Evolutionary conservation across 2,797 vertebrate species (phyloP), one percentile per base, ranked within the genome.

Genomic region (Peromyscus nudipes): DNA sequence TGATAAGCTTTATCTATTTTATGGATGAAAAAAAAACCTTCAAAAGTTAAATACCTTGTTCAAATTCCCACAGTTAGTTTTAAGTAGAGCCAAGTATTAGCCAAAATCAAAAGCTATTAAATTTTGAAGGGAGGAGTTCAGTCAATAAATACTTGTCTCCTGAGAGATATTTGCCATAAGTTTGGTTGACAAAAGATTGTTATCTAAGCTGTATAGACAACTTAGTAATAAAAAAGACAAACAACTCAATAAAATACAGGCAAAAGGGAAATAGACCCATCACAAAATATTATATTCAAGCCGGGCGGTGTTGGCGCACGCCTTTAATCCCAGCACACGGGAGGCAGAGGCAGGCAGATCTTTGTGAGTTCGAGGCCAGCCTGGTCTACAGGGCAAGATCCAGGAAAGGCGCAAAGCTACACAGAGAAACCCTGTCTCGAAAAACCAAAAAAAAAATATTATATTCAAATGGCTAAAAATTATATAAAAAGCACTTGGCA

Each of bases 11-110:
- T 90, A 82, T 52, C 71, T 65, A 29, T 77, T 93, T 91, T 89
- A 95, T 65, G 40, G 43, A 69, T 91, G 43, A 14, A 67, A 83
- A 69, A 65, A 94, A 76, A 88, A 57, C 4, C 62, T 43, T 21
- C 27, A 46, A 49, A 60, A 82, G 57, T 77, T 77, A 64, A 89
- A 64, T 64, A n/a, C 31, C 75, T 64, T 89, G 40, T 86, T 93
- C 85, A 95, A 27, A 94, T 92, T 95, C 25, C 43, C 40, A 87
- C 40, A 95, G 34, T 55, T 92, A 82, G 40, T 83, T 92, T 55
- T 92, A 83, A 76, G 17, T 89, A 94, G 84, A 93, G 55, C 64
- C 55, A 94, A 37, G 76, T 64, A 94, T 95, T 93, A 92, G 60
- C 60, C 60, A 62, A 62, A 62, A 62, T 62, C 7, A 62, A 62